These are phyloP conservation scores for honey bee (Apis mellifera) DNA, from an alignment of 1,140 invertebrate species.

Conservation along the genomic window Amel_HAv3.1 CM009935.2:13366501-13367000, in stretches of 20 bases:
- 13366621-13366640: not conserved
- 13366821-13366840: not conserved
- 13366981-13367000: too few species aligned
- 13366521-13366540: not conserved
- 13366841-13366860: not conserved
- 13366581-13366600: not conserved
- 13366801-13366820: too few species aligned
- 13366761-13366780: too few species aligned
- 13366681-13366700: too few species aligned
- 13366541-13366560: conserved; percentile 21
- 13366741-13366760: too few species aligned
- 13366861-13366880: not conserved
- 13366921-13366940: not conserved
- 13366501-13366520: not conserved
- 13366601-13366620: not conserved
- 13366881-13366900: not conserved
- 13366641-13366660: not conserved
- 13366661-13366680: too few species aligned
- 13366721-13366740: too few species aligned
- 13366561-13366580: not conserved
- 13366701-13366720: too few species aligned
- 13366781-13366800: too few species aligned
- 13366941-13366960: not conserved
- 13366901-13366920: not conserved
- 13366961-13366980: not conserved